phyloP scores from a whole-genome alignment of 2,888 invertebrate genomes.

The Lamproptera curius region DNA sequence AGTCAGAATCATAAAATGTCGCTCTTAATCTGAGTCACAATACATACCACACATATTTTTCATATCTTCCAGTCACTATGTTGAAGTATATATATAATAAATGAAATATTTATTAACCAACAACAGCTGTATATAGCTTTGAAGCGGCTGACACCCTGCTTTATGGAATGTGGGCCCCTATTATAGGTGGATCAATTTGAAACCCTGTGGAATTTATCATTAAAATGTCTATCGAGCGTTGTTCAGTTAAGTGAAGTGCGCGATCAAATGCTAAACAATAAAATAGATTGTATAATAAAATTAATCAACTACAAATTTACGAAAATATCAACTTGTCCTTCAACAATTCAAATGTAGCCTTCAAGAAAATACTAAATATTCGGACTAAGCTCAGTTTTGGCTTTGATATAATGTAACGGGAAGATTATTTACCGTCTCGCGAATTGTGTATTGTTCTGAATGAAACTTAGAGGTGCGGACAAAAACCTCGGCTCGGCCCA shows the following conservation, averaged over 20 bases:
- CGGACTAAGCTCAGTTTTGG: neutral
- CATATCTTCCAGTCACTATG: too few relatives aligned
- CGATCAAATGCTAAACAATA: neutral
- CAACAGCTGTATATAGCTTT: neutral
- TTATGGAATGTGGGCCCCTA: slow-evolving; percentile 13
- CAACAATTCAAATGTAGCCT: neutral
- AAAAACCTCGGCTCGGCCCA: slow-evolving; percentile 44
- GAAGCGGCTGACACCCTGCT: slow-evolving; percentile 4
- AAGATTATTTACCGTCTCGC: slow-evolving; percentile 56
- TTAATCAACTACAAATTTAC: neutral
- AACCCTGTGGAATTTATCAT: slow-evolving; percentile 11
- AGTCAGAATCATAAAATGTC: too few relatives aligned
- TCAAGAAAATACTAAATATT: neutral
- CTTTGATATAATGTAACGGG: slow-evolving; percentile 50
- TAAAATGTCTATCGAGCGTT: slow-evolving; percentile 7
- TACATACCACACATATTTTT: too few relatives aligned
- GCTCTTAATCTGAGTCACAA: too few relatives aligned
- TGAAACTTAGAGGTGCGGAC: slow-evolving; percentile 29
- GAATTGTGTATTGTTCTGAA: slow-evolving; percentile 24
- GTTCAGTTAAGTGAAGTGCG: slow-evolving; percentile 2
- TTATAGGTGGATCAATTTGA: slow-evolving; percentile 5
- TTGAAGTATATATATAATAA: neutral
- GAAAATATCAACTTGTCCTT: neutral
- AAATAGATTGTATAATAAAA: neutral
- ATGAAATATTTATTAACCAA: neutral